Percentiles rank a stretch among this genome's conserved stretches.
phyloP scores from a whole-genome alignment of 2,888 invertebrate genomes.

The Charanyca ferruginea region DNA sequence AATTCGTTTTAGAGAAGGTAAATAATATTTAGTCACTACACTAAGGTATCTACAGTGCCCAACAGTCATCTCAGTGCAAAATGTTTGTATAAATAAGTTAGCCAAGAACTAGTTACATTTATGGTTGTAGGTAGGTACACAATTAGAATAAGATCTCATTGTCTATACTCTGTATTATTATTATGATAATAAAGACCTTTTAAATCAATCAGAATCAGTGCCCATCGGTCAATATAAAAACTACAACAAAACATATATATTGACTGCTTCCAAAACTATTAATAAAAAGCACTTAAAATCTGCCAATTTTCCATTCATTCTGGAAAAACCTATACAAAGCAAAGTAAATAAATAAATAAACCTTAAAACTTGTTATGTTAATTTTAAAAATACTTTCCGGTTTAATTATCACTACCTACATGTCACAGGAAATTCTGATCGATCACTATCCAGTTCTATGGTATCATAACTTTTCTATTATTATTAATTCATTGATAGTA shows the following conservation, averaged over 20 bases:
- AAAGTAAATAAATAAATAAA: conserved; percentile 3
- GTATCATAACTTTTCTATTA: neutral
- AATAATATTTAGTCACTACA: too few species aligned
- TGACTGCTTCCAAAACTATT: neutral
- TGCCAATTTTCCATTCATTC: neutral
- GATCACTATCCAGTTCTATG: neutral
- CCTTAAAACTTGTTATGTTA: neutral
- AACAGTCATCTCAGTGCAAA: too few species aligned
- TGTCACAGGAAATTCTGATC: neutral
- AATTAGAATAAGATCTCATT: too few species aligned
- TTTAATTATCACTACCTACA: neutral
- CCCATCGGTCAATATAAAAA: too few species aligned
- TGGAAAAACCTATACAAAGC: conserved; percentile 3
- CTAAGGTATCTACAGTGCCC: too few species aligned
- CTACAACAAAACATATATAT: neutral
- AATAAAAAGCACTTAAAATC: neutral
- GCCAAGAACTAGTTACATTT: too few species aligned
- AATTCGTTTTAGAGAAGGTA: neutral
- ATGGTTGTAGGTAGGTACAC: too few species aligned
- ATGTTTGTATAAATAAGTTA: too few species aligned
- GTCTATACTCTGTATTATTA: too few species aligned
- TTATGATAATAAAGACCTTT: too few species aligned
- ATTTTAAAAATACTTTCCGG: conserved; percentile 4
- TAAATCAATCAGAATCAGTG: too few species aligned
- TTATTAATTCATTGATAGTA: neutral